Conservation (phyloP, 2,113 vertebrate genomes). For the Coregonus clupeaformis region DNA sequence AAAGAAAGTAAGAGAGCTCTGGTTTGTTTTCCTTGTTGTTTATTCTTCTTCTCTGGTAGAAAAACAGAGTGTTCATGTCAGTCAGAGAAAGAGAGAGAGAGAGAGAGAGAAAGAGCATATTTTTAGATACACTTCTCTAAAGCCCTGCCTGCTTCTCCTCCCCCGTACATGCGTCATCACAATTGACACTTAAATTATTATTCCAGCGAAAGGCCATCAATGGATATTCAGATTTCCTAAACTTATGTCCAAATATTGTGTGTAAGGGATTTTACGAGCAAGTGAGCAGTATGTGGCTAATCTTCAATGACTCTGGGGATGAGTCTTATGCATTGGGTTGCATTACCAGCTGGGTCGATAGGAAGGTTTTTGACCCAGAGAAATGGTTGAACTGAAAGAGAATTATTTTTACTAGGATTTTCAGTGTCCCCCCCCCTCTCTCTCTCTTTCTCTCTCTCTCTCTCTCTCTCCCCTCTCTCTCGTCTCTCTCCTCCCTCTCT, state of each 20-base stretch:
- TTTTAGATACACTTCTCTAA: slow-evolving; percentile 27
- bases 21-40: neutral
- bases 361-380: too few relatives aligned
- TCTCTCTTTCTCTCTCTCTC: too few relatives aligned
- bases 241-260: neutral
- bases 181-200: slow-evolving; percentile 9
- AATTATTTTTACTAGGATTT: too few relatives aligned
- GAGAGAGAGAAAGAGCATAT: slow-evolving; percentile 11
- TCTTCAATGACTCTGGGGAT: neutral
- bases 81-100: neutral
- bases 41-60: neutral
- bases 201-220: neutral
- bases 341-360: too few relatives aligned
- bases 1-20: neutral
- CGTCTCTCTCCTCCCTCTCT: too few relatives aligned
- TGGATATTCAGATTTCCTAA: slow-evolving; percentile 11
- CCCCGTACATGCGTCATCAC: slow-evolving; percentile 11
- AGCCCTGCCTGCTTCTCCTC: slow-evolving; percentile 9
- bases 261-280: neutral
- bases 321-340: too few relatives aligned
- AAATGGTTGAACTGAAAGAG: too few relatives aligned
- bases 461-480: too few relatives aligned
- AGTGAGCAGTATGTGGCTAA: neutral
- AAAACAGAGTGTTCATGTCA: neutral
- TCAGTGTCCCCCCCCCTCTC: too few relatives aligned